These are phyloP conservation scores for Pseudopipra pipra DNA, from an alignment of 2,113 vertebrate genomes.

Conservation along the genomic window DNA sequence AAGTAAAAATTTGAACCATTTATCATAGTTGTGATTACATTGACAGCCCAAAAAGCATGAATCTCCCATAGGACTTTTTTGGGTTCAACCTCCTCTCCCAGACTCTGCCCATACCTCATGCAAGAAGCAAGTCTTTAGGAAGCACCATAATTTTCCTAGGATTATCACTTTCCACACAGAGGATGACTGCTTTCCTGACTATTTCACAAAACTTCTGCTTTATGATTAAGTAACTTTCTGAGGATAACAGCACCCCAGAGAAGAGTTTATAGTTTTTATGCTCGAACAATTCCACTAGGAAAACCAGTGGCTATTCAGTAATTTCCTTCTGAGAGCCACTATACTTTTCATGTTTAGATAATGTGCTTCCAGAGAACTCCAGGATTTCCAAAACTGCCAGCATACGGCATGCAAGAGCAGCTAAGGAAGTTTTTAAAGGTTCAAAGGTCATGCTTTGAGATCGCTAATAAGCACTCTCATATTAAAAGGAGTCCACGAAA, in stretches of 20 bases:
- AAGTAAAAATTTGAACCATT: slow-evolving; percentile 40
- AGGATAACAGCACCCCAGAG: neutral
- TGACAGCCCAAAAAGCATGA: neutral
- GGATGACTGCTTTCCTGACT: neutral
- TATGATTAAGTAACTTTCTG: neutral
- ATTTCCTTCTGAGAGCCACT: neutral
- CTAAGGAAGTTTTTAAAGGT: neutral
- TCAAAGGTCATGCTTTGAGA: neutral
- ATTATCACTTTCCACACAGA: neutral
- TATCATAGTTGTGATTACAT: neutral
- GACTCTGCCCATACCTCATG: neutral
- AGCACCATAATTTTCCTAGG: neutral
- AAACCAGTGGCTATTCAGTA: neutral
- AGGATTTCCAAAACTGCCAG: neutral
- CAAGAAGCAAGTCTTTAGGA: neutral
- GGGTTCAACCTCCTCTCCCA: neutral
- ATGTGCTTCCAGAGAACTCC: neutral
- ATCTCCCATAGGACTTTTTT: neutral
- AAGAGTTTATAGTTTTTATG: neutral
- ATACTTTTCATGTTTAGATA: neutral
- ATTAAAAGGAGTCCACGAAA: neutral
- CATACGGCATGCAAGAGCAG: neutral
- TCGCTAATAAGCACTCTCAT: neutral
- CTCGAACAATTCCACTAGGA: neutral
- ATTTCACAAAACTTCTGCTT: neutral